Base-by-base conservation (phyloP, 2,113 vertebrate species). In the Salvelinus fontinalis region DNA sequence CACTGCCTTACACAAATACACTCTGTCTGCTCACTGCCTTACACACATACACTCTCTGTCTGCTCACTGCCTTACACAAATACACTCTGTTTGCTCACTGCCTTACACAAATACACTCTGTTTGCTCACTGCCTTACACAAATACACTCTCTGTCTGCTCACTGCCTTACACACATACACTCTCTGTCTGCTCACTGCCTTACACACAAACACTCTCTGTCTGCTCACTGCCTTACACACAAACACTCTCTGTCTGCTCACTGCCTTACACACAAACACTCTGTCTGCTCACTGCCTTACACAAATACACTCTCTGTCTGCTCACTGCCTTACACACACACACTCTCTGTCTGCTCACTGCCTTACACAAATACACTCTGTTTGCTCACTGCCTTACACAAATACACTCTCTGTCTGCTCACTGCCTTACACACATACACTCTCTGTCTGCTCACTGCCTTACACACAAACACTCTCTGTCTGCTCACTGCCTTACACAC, bases 71-170 rank as follows among this genome's bases (percentile, higher is more conserved):
- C 82, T 82, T 68, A n/a, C n/a, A n/a, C n/a, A n/a, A n/a, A n/a
- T n/a, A n/a, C 70, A 84, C 87, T 88, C 69, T 84, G 83, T 89
- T 78, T 90, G 87, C 80, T 85, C 66, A 70, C 31, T 79, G 76
- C 81, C 82, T 82, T 68, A n/a, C n/a, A n/a, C n/a, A n/a, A n/a
- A n/a, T n/a, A n/a, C 70, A 84, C 87, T 88, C 69, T 84, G 83
- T 89, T 78, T 90, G 87, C 80, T 85, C 66, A 70, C 31, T 79
- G 76, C 81, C 82, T 82, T 68, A n/a, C n/a, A n/a, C n/a, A n/a
- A n/a, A n/a, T n/a, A n/a, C n/a, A n/a, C n/a, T n/a, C 87, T 88
- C 69, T 84, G 83, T 89, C 79, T 90, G 87, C 80, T 85, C 66
- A 70, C 31, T 79, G 76, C 81, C 82, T 82, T 68, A n/a, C n/a